Conservation (phyloP, 2,113 vertebrate species). For the Neogale vison region DNA sequence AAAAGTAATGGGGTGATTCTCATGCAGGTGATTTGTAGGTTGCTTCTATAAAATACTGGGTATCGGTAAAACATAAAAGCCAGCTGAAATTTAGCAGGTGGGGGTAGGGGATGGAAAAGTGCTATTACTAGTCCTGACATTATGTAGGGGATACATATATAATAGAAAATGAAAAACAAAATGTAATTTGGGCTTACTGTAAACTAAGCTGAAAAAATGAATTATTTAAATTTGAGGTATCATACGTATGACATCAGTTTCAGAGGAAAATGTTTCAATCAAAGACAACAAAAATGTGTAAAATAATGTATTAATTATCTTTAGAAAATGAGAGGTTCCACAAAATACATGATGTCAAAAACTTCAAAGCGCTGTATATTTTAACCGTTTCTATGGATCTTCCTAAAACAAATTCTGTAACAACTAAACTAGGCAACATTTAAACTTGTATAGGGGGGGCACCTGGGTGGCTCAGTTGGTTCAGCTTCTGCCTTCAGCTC, state of each 20-base stretch:
- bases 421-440: not conserved
- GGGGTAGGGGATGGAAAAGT: not conserved
- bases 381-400: not conserved
- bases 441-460: not conserved
- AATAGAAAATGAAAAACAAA: not conserved
- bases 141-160: not conserved
- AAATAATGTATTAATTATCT: not conserved
- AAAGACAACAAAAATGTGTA: not conserved
- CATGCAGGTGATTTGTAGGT: not conserved
- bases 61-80: not conserved
- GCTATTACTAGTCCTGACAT: not conserved
- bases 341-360: not conserved
- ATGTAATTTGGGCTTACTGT: not conserved
- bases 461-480: not conserved
- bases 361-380: not conserved
- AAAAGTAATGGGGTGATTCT: not conserved
- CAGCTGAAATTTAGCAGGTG: not conserved
- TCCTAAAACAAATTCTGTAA: not conserved
- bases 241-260: not conserved
- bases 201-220: not conserved
- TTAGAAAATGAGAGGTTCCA: not conserved
- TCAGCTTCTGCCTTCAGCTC: too few relatives aligned
- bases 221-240: not conserved
- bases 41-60: not conserved
- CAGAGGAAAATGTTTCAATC: not conserved